Evolutionary conservation across 2,113 vertebrate species (phyloP).

Genomic region (Hemibagrus wyckioides): DNA sequence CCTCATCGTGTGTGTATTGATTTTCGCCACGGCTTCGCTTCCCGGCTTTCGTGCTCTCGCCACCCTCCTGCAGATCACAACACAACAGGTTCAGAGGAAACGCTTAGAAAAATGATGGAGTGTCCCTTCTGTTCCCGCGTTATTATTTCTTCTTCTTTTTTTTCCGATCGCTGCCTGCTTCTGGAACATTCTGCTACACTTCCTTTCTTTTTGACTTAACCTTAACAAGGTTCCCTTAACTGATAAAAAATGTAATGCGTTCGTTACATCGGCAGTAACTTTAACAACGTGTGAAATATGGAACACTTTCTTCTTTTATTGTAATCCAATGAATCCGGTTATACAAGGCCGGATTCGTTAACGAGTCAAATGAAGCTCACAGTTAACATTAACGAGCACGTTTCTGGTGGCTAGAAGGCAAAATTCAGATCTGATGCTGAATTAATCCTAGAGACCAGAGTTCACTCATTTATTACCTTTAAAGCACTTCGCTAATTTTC

Average conservation of each 20-base stretch:
- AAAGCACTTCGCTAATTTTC: neutral
- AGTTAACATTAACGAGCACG: neutral
- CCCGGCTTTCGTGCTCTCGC: neutral
- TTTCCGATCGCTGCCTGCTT: constrained; percentile 28
- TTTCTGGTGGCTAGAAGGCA: neutral
- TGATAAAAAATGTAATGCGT: neutral
- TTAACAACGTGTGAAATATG: neutral
- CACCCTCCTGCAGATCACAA: constrained; percentile 11
- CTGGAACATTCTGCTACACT: neutral
- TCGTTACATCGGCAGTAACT: neutral
- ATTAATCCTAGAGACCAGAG: neutral
- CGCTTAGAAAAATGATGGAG: neutral
- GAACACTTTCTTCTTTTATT: neutral
- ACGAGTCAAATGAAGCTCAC: neutral
- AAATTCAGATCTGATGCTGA: neutral
- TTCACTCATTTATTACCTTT: neutral
- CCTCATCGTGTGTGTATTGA: constrained; percentile 11
- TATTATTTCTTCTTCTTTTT: no score
- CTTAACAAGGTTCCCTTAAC: neutral
- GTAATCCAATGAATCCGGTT: neutral
- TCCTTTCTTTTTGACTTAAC: neutral
- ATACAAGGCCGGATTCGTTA: neutral
- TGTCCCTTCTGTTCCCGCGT: neutral
- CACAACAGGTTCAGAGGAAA: neutral
- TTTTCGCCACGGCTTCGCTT: constrained; percentile 14